Conservation (phyloP, 2,888 invertebrate genomes). For the Arrhopalites spinosus region DNA sequence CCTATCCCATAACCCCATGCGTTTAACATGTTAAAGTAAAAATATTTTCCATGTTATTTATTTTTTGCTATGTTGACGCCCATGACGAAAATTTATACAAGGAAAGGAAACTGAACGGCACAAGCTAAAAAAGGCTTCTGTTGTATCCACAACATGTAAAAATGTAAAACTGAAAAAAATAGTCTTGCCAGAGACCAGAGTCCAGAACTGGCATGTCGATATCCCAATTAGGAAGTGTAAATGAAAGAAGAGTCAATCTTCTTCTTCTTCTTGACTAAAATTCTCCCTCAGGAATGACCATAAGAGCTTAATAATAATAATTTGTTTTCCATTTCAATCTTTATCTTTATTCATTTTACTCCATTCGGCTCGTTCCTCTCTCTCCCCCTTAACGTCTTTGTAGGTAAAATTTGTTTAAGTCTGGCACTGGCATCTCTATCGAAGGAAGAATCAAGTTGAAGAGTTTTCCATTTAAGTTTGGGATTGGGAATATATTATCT, state of each 20-base stretch:
- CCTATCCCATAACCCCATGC: constrained; percentile 19
- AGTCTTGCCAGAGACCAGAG: no score
- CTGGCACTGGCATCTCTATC: no score
- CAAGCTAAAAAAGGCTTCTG: constrained; percentile 33
- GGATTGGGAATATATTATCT: no score
- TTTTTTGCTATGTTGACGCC: constrained; percentile 21
- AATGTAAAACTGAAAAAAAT: no score
- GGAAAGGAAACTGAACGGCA: background rate
- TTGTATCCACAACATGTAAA: constrained; percentile 12
- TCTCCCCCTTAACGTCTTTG: no score
- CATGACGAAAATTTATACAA: constrained; percentile 10
- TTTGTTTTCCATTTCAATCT: constrained; percentile 14
- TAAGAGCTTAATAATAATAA: constrained; percentile 21
- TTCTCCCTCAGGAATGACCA: constrained; percentile 34
- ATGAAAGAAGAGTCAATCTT: constrained; percentile 29
- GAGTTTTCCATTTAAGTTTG: no score
- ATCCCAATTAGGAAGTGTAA: constrained; percentile 37
- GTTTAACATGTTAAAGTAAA: no score
- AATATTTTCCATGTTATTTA: background rate
- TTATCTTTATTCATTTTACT: background rate
- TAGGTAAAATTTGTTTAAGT: no score
- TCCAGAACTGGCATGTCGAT: constrained; percentile 19
- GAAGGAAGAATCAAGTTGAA: no score
- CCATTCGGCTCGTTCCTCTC: background rate
- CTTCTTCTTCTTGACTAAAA: background rate